Conservation (phyloP, 1,140 invertebrate species). For the Macrobrachium rosenbergii region DNA sequence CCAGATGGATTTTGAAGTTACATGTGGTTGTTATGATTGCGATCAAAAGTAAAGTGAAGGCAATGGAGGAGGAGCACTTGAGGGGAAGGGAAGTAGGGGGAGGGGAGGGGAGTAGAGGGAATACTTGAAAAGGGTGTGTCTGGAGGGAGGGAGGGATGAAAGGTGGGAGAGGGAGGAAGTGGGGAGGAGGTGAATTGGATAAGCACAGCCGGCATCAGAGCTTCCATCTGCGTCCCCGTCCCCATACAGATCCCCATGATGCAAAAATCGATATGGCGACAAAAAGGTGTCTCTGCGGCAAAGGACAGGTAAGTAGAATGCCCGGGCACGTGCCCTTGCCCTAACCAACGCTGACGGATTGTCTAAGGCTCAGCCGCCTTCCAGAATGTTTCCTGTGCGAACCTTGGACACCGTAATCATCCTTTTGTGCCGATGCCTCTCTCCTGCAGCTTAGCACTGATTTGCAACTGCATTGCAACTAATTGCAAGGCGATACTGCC, state of each 20-base stretch:
- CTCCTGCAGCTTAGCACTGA: too few relatives aligned
- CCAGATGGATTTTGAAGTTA: not conserved
- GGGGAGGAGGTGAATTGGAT: not conserved
- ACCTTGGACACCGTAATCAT: not conserved
- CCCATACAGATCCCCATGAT: slow-evolving; percentile 3
- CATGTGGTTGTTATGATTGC: not conserved
- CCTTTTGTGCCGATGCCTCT: too few relatives aligned
- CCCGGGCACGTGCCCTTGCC: slow-evolving; percentile 56
- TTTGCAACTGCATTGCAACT: too few relatives aligned
- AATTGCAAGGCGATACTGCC: too few relatives aligned
- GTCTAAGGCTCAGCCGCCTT: not conserved
- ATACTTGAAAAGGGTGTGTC: not conserved
- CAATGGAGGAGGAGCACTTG: not conserved
- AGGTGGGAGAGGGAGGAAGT: not conserved
- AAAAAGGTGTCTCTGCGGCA: slow-evolving; percentile 48
- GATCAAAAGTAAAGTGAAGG: slow-evolving; percentile 1
- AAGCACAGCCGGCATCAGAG: slow-evolving; percentile 10
- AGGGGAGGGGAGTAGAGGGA: not conserved
- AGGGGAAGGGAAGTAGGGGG: not conserved
- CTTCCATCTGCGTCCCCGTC: slow-evolving; percentile 16
- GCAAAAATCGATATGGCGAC: slow-evolving; percentile 37
- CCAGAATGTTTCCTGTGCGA: not conserved
- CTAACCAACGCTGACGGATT: slow-evolving; percentile 29
- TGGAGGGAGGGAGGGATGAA: not conserved
- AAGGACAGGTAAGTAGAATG: slow-evolving; percentile 61